phyloP scores from a whole-genome alignment of 2,113 vertebrate species.

The Limnothrissa miodon region DNA sequence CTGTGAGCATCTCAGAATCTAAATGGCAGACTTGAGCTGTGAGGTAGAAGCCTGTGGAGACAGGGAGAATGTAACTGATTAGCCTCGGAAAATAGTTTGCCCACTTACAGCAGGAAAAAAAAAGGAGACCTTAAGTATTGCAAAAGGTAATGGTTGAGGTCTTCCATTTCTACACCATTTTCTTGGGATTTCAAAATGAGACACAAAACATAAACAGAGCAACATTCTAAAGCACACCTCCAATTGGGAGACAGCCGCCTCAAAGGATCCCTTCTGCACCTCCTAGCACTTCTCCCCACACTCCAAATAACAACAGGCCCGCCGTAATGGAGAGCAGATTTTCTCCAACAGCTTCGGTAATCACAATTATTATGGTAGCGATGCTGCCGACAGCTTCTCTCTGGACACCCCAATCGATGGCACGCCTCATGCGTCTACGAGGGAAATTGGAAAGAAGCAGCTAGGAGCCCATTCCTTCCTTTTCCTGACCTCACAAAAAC shows the following conservation, averaged over 20 bases:
- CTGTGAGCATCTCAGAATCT: too few relatives aligned
- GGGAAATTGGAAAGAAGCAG: slow-evolving; percentile 11
- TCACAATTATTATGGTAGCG: background rate
- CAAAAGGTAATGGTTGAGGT: too few relatives aligned
- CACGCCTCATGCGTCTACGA: background rate
- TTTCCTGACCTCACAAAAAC: background rate
- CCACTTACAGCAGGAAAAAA: too few relatives aligned
- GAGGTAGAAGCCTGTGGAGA: too few relatives aligned
- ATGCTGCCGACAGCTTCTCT: background rate
- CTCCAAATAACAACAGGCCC: background rate
- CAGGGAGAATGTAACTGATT: too few relatives aligned
- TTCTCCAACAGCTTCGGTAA: background rate
- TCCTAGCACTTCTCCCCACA: background rate
- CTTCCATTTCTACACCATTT: background rate
- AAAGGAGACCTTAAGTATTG: background rate
- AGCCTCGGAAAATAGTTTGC: too few relatives aligned
- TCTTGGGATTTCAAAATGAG: background rate
- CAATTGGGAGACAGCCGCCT: background rate
- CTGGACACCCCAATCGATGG: background rate
- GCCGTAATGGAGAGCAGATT: background rate
- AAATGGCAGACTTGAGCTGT: too few relatives aligned
- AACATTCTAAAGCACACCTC: background rate
- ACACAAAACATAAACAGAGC: background rate
- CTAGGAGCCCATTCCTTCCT: background rate
- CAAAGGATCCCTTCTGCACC: background rate